phyloP scores from a whole-genome alignment of 2,113 vertebrate genomes.

The Ariopsis seemanni region DNA sequence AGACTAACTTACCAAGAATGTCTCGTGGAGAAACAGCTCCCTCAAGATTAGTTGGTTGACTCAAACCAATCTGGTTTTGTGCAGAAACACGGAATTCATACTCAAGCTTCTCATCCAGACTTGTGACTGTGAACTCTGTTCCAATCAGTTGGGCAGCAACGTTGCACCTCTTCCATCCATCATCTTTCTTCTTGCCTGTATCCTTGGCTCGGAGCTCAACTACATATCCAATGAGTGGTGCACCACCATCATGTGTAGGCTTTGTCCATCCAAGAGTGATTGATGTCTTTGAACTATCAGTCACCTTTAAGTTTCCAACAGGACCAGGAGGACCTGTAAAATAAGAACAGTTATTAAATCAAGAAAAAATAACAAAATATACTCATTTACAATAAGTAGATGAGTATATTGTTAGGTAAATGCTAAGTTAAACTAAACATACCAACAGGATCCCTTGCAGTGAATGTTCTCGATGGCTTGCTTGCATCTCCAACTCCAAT shows the following conservation, averaged over 20 bases:
- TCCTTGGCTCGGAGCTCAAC: slow-evolving; percentile 87
- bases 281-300: slow-evolving; percentile 87
- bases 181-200: slow-evolving; percentile 81
- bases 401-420: background rate
- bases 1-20: slow-evolving; percentile 82
- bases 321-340: slow-evolving; percentile 90
- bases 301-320: slow-evolving; percentile 87
- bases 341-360: slow-evolving; percentile 48
- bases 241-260: slow-evolving; percentile 90
- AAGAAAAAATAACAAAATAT: background rate
- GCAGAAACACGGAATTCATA: slow-evolving; percentile 97
- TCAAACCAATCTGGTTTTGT: slow-evolving; percentile 96
- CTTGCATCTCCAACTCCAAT: slow-evolving; percentile 89
- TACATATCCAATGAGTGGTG: slow-evolving; percentile 92
- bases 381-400: background rate
- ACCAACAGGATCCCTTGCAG: slow-evolving; percentile 94
- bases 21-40: slow-evolving; percentile 88
- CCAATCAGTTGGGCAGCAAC: slow-evolving; percentile 89
- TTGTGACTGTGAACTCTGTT: slow-evolving; percentile 88
- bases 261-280: slow-evolving; percentile 90
- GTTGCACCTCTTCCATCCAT: slow-evolving; percentile 93
- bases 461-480: slow-evolving; percentile 86
- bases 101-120: slow-evolving; percentile 83
- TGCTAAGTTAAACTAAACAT: slow-evolving; percentile 57
- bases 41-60: slow-evolving; percentile 87